Base-by-base conservation (phyloP, 2,113 vertebrate species). In the Athene noctua region DNA sequence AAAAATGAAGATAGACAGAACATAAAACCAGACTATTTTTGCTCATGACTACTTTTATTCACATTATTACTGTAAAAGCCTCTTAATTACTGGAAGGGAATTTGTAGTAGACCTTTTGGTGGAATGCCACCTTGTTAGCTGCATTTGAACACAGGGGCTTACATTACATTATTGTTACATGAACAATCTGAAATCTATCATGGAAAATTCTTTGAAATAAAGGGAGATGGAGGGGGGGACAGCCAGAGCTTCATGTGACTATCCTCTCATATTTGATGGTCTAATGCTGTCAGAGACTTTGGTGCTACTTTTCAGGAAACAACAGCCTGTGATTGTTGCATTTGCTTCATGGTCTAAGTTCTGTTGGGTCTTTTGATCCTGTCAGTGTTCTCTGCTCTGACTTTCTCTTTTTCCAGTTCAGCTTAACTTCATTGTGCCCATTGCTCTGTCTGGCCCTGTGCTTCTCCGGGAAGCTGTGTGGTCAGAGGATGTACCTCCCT, bases 361-460 rank as follows among this genome's bases (percentile, higher is more conserved):
- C 72, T 87, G 38, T 23, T n/a, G 67, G 63, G 47, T 80, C 58
- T 66, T 87, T 93, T 66, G 30, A 22, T 70, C 52, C 54, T 49
- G 21, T 23, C 1, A 5, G 6, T 16, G 42, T 27, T 79, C 73
- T 49, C 15, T 1, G 5, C 59, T 46, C 66, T 4, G 10, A 25
- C 42, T 79, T 72, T 49, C 27, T 62, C 46, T 63, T 67, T 52
- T 71, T 42, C 52, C 55, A 21, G 15, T 44, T 70, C 42, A 72
- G 44, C 58, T 27, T 12, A 25, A 38, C 47, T 59, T 61, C 10
- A 1, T 5, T 11, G 17, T 47, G 12, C 27, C 30, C 0, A 0
- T 57, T 34, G 40, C 12, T 21, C 30, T 32, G 58, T 11, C 27
- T 65, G 81, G 22, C 18, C 7, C 38, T 27, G 36, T 21, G 32